These are phyloP conservation scores for Eubasilissa regina DNA, from an alignment of 1,140 invertebrate species.

Conservation along the genomic window DNA sequence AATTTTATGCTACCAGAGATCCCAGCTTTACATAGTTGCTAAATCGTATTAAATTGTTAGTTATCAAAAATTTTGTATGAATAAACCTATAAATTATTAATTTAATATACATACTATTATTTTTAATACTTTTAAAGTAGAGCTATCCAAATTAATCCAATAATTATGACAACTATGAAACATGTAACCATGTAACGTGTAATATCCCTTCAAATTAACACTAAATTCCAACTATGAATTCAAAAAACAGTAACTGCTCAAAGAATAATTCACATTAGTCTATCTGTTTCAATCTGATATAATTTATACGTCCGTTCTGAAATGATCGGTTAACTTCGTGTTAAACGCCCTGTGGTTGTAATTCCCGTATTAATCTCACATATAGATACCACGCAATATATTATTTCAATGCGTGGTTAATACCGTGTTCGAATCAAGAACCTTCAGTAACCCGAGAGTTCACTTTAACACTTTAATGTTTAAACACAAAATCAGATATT, in stretches of 20 bases:
- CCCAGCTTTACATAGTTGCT: too few relatives aligned
- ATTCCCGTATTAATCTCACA: slow-evolving; percentile 27
- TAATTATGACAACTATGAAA: too few relatives aligned
- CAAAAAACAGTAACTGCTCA: not conserved
- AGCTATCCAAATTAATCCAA: too few relatives aligned
- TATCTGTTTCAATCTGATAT: slow-evolving; percentile 15
- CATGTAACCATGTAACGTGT: too few relatives aligned
- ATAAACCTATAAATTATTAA: too few relatives aligned
- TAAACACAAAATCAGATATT: slow-evolving; percentile 73
- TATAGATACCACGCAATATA: slow-evolving; percentile 27
- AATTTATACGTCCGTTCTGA: slow-evolving; percentile 16
- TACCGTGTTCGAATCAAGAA: slow-evolving; percentile 27
- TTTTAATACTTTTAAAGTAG: too few relatives aligned
- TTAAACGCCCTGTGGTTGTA: not conserved
- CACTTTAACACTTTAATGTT: slow-evolving; percentile 72
- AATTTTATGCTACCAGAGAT: too few relatives aligned
- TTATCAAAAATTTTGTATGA: too few relatives aligned
- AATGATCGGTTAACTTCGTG: slow-evolving; percentile 1
- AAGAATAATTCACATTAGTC: not conserved
- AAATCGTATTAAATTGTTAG: too few relatives aligned
- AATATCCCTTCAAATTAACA: too few relatives aligned
- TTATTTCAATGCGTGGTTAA: slow-evolving; percentile 3
- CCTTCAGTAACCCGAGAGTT: slow-evolving; percentile 58
- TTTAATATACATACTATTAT: too few relatives aligned
- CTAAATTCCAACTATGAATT: too few relatives aligned